These are phyloP conservation scores for Pygmarrhopalites habei DNA, from an alignment of 1,140 invertebrate species.

Conservation along the genomic window DNA sequence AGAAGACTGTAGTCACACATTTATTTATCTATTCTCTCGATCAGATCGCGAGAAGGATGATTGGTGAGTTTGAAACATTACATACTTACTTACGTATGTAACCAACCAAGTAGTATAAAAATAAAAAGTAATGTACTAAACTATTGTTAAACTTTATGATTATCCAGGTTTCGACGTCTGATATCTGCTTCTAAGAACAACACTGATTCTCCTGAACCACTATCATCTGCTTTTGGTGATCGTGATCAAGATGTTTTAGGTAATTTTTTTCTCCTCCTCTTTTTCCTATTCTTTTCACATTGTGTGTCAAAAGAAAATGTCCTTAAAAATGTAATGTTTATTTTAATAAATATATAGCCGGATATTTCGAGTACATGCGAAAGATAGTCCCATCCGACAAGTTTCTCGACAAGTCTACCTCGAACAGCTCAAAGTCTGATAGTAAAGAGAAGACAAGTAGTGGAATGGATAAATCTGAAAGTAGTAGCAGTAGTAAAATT, in stretches of 20 bases:
- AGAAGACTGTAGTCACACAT: slow-evolving; percentile 43
- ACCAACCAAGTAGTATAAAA: too few species aligned
- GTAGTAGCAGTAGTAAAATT: neutral
- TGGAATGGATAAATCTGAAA: neutral
- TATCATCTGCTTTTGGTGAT: neutral
- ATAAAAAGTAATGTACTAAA: too few species aligned
- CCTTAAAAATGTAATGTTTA: too few species aligned
- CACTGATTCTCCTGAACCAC: too few species aligned
- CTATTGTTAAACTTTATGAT: too few species aligned
- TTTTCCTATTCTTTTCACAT: too few species aligned
- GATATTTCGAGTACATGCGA: slow-evolving; percentile 24
- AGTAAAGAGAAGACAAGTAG: neutral
- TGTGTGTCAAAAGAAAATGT: too few species aligned
- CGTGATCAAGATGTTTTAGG: neutral
- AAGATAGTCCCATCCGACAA: slow-evolving; percentile 10
- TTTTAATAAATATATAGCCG: too few species aligned
- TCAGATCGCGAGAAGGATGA: slow-evolving; percentile 81
- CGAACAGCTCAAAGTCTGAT: neutral
- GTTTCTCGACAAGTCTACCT: neutral
- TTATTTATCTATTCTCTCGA: slow-evolving; percentile 66
- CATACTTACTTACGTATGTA: too few species aligned
- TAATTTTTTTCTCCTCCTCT: neutral
- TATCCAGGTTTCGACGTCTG: too few species aligned
- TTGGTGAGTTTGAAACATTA: slow-evolving; percentile 67
- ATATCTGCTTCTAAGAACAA: too few species aligned